A percentile compares a stretch with the other conserved stretches of the same genome.
These are phyloP conservation scores for Pyrrhia umbra DNA, from an alignment of 2,888 invertebrate species.

Conservation along the genomic window DNA sequence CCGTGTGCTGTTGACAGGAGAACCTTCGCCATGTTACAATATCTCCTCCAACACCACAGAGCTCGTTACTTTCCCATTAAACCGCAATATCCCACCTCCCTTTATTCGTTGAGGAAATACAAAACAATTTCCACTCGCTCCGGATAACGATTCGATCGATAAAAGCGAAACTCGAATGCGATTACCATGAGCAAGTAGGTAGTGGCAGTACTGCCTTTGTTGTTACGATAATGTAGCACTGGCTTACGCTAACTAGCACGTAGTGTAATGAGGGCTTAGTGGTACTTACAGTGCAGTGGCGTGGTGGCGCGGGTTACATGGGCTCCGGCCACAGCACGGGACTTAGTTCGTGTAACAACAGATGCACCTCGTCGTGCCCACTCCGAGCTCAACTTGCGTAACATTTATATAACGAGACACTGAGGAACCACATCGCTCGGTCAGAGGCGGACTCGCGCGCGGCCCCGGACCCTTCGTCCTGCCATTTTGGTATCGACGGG, in stretches of 20 bases:
- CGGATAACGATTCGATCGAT: slow-evolving; percentile 82
- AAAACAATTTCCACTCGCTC: slow-evolving; percentile 74
- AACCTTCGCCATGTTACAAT: slow-evolving; percentile 20
- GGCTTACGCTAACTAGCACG: slow-evolving; percentile 6
- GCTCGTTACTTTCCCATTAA: slow-evolving; percentile 67
- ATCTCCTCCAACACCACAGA: slow-evolving; percentile 25
- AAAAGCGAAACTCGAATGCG: slow-evolving; percentile 67
- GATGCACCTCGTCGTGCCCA: slow-evolving; percentile 79
- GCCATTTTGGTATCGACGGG: slow-evolving; percentile 83
- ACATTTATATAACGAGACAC: slow-evolving; percentile 87
- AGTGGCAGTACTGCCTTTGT: slow-evolving; percentile 50
- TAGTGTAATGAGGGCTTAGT: slow-evolving; percentile 15
- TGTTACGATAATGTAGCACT: slow-evolving; percentile 32
- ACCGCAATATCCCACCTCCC: slow-evolving; percentile 53
- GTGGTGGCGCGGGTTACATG: slow-evolving; percentile 80
- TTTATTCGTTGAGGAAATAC: slow-evolving; percentile 59
- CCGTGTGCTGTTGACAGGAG: slow-evolving; percentile 67
- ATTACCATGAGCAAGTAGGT: slow-evolving; percentile 57
- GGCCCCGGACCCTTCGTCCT: slow-evolving; percentile 75
- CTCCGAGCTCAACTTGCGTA: slow-evolving; percentile 85
- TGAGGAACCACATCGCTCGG: slow-evolving; percentile 72
- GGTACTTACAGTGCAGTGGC: slow-evolving; percentile 79
- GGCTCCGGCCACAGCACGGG: slow-evolving; percentile 76
- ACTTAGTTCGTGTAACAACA: slow-evolving; percentile 73
- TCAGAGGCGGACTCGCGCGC: slow-evolving; percentile 77